Base-by-base conservation (phyloP, 2,888 invertebrate genomes). In the Coenonympha glycerion region DNA sequence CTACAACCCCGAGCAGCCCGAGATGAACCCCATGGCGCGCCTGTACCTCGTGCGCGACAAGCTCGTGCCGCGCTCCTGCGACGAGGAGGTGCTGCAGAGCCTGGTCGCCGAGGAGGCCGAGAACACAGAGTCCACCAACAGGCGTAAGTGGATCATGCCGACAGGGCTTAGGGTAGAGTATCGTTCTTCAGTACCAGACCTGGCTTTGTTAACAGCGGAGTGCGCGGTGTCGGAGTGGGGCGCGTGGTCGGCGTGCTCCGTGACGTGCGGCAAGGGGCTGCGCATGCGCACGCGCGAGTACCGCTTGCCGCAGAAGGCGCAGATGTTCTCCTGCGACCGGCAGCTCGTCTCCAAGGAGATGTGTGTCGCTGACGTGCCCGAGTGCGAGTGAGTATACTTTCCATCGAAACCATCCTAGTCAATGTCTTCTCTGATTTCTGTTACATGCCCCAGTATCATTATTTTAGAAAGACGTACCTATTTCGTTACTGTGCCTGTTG, bases 291-390 rank as follows among this genome's bases (percentile, higher is more conserved):
- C 90, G 50, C 89, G 97, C 50, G 77, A 88, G 57, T 96, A 95
- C 80, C 74, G 87, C 57, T 77, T 91, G 76, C 91, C 92, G 37
- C 89, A 92, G 65, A 91, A 92, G 70, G 96, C 97, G 4, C 82
- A 82, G 59, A 91, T 91, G 90, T 86, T 90, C 65, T 79, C 89
- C 59, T 93, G 93, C 72, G 88, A 90, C 62, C 80, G 93, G 24
- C 93, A 96, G 77, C 82, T 98, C 67, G 89, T 94, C 37, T 91
- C 92, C 49, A 96, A 95, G 78, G 97, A 97, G 88, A 95, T 96
- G 93, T 98, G 97, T 72, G 93, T 93, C 30, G 94, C 95, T 3
- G 79, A 84, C 11, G 76, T 92, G 24, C 82, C 94, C 0, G 93
- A 94, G 76, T 95, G 95, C 82, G 89, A 89, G 93, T 93, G 68